Evolutionary conservation across 1,140 invertebrate genomes (phyloP).

Genomic region (Lutraria rhynchaena): DNA sequence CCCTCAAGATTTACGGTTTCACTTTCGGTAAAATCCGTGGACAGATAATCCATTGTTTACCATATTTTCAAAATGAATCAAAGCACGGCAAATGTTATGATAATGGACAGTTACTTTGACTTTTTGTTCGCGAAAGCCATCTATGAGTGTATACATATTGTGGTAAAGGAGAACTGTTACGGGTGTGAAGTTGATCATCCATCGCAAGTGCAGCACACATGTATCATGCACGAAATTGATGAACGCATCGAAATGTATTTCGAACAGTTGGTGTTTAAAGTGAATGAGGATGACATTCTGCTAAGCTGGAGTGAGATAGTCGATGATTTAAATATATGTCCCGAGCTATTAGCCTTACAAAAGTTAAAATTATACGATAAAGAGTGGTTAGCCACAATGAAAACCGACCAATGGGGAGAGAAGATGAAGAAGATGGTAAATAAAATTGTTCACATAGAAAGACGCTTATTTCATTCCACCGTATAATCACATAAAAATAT

Average conservation of each 20-base stretch:
- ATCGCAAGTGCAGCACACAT: constrained; percentile 18
- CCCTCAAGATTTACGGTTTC: no score
- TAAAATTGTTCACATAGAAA: constrained; percentile 13
- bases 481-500: no score
- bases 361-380: constrained; percentile 18
- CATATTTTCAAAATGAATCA: no score
- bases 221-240: constrained; percentile 28
- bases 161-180: constrained; percentile 24
- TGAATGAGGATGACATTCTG: constrained; percentile 31
- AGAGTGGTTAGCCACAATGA: constrained; percentile 29
- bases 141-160: not conserved
- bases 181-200: constrained; percentile 33
- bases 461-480: constrained; percentile 34
- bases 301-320: constrained; percentile 19
- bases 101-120: constrained; percentile 44
- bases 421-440: constrained; percentile 37
- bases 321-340: constrained; percentile 1
- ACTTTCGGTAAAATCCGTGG: no score
- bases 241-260: constrained; percentile 50
- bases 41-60: no score
- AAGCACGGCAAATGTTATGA: no score
- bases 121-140: constrained; percentile 41
- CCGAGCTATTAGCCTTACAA: constrained; percentile 14
- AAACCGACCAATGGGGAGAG: constrained; percentile 37
- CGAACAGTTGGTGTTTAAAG: constrained; percentile 32